These are phyloP conservation scores for Stratiomys singularior DNA, from an alignment of 2,888 invertebrate genomes.

Conservation along the genomic window DNA sequence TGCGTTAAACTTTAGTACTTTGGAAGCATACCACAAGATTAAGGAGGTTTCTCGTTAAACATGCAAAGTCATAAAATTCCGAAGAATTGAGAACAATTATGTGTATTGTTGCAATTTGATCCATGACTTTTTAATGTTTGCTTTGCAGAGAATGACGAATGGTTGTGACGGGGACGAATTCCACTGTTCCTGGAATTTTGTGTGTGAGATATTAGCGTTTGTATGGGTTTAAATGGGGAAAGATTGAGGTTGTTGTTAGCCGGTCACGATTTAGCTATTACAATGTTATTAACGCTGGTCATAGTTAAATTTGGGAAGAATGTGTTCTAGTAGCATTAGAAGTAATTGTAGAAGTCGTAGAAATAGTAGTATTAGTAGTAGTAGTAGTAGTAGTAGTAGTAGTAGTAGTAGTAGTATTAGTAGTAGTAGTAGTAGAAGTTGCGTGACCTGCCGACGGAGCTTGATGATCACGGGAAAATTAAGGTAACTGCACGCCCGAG, in stretches of 20 bases:
- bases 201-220: not conserved
- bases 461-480: no score
- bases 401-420: no score
- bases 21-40: no score
- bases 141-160: conserved; percentile 14
- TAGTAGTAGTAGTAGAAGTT: no score
- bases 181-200: not conserved
- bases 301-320: no score
- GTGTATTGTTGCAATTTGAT: not conserved
- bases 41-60: not conserved
- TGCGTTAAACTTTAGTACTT: no score
- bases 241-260: not conserved
- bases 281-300: not conserved
- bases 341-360: no score
- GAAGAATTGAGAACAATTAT: not conserved
- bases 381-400: no score
- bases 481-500: no score
- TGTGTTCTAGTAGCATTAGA: no score
- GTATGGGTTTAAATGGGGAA: not conserved
- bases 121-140: conserved; percentile 23
- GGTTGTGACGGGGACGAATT: not conserved
- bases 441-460: no score
- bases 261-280: not conserved
- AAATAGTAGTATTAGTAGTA: no score
- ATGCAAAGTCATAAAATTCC: conserved; percentile 15